Evolutionary conservation across 1,140 invertebrate genomes (phyloP).

Genomic region (Diuraphis noxia): DNA sequence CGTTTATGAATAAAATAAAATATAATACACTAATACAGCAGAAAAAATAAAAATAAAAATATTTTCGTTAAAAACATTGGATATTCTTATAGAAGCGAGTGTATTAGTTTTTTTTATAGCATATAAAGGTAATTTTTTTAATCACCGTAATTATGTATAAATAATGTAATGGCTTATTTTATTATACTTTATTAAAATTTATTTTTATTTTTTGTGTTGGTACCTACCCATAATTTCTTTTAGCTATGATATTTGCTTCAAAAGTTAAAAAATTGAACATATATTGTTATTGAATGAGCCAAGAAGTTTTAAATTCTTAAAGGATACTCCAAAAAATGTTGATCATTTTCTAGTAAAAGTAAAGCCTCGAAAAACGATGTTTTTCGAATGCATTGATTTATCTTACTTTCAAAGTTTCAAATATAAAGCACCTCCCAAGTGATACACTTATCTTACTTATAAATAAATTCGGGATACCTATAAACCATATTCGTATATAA

Average conservation of each 20-base stretch:
- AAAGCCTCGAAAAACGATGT: background rate
- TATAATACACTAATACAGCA: background rate
- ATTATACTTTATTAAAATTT: background rate
- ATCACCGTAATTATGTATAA: too few relatives aligned
- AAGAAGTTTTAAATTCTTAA: background rate
- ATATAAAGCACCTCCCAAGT: background rate
- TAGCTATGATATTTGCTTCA: background rate
- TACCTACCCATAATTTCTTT: background rate
- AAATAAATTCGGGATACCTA: background rate
- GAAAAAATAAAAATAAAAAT: too few relatives aligned
- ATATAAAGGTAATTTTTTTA: too few relatives aligned
- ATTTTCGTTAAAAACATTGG: too few relatives aligned
- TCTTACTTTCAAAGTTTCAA: slow-evolving; percentile 9
- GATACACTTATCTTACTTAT: slow-evolving; percentile 8
- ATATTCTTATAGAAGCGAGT: background rate
- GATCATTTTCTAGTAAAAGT: background rate
- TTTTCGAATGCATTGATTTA: background rate
- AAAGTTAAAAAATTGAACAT: background rate
- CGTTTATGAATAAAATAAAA: background rate
- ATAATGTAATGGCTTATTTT: too few relatives aligned
- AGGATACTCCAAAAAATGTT: background rate
- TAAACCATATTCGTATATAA: background rate
- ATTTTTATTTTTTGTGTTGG: background rate
- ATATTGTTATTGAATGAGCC: background rate
- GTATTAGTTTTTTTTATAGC: too few relatives aligned